Evolutionary conservation across 1,140 invertebrate species (phyloP).

Genomic region (Branchinecta lynchi): DNA sequence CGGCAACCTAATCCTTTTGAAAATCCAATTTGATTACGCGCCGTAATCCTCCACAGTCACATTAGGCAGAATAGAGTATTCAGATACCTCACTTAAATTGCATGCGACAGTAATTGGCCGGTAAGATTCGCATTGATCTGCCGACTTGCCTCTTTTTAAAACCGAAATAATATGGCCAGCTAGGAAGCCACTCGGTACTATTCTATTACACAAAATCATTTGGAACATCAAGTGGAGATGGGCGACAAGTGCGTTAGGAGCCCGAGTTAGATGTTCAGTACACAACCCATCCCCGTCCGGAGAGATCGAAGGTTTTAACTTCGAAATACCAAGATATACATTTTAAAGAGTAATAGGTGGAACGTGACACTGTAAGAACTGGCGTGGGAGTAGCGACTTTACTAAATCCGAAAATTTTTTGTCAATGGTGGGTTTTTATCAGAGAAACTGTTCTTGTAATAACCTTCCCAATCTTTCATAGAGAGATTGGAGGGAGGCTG

Average conservation of each 20-base stretch:
- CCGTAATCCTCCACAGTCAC: not conserved
- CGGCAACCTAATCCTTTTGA: not conserved
- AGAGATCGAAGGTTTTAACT: not conserved
- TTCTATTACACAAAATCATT: not conserved
- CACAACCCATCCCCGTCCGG: no score
- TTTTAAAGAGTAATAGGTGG: not conserved
- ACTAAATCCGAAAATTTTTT: no score
- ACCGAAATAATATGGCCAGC: conserved; percentile 4
- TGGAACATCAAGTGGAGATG: not conserved
- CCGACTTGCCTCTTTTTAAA: no score
- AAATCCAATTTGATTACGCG: conserved; percentile 4
- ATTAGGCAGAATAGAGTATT: not conserved
- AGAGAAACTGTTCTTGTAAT: no score
- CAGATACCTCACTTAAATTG: conserved; percentile 4
- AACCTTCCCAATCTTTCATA: no score
- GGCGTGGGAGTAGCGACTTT: no score
- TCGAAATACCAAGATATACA: not conserved
- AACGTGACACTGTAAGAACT: no score
- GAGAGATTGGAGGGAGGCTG: no score
- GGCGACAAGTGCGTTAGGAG: no score
- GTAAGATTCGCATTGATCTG: not conserved
- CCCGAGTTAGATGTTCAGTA: no score
- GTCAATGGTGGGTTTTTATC: no score
- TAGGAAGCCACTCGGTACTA: not conserved
- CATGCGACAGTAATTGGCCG: not conserved